Evolutionary conservation across 2,797 vertebrate genomes (phyloP).

Genomic region (Smutsia temminckii): DNA sequence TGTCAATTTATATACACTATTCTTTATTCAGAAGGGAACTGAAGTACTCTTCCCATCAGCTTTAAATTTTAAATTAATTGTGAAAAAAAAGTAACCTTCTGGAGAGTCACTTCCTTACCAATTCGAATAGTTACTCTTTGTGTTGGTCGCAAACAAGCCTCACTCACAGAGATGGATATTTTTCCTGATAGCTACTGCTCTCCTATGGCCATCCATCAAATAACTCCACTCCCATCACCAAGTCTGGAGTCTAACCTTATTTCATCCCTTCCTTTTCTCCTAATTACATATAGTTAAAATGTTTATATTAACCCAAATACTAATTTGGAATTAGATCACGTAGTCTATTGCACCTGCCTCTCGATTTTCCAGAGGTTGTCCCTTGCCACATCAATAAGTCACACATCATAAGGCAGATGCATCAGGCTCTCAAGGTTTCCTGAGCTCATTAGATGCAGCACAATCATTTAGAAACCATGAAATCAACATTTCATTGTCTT

Average conservation of each 20-base stretch:
- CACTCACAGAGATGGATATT: not conserved
- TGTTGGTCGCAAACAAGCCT: not conserved
- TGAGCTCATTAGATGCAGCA: not conserved
- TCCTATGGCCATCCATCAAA: not conserved
- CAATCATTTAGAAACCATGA: not conserved
- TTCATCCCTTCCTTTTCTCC: not conserved
- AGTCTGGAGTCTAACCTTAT: not conserved
- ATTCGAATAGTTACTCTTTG: not conserved
- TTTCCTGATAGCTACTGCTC: not conserved
- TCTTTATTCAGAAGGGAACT: constrained; percentile 11
- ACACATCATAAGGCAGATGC: not conserved
- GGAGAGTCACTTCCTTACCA: not conserved
- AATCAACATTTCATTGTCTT: not conserved
- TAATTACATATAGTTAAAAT: not conserved
- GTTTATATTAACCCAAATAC: not conserved
- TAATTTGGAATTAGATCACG: not conserved
- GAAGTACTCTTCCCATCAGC: not conserved
- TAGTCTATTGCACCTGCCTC: not conserved
- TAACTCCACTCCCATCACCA: not conserved
- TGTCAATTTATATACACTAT: not conserved
- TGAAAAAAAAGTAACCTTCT: not conserved
- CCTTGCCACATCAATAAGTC: not conserved
- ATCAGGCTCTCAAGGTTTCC: not conserved
- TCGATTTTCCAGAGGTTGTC: not conserved
- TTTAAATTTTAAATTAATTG: constrained; percentile 16